Evolutionary conservation across 2,888 invertebrate species (phyloP).

Genomic region (Acheta domesticus): DNA sequence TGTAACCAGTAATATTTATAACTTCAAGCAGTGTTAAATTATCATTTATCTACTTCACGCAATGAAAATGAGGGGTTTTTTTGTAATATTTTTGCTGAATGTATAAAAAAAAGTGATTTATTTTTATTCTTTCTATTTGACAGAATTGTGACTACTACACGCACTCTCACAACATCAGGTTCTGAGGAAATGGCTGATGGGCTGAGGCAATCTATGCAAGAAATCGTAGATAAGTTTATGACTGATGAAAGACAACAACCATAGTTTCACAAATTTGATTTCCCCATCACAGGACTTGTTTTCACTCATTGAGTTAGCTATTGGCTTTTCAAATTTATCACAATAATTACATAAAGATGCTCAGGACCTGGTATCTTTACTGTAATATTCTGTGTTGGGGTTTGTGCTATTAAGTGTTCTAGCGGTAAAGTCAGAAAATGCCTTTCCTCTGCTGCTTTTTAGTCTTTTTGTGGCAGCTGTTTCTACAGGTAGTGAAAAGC

Average conservation of each 20-base stretch:
- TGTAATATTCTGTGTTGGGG: background rate
- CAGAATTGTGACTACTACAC: conserved; percentile 54
- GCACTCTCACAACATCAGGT: conserved; percentile 47
- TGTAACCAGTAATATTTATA: too few relatives aligned
- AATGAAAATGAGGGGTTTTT: too few relatives aligned
- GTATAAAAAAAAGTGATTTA: too few relatives aligned
- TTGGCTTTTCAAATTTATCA: background rate
- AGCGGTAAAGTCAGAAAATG: background rate
- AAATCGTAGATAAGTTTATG: conserved; percentile 55
- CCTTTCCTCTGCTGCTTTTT: background rate
- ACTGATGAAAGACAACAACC: conserved; percentile 48
- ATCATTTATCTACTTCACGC: too few relatives aligned
- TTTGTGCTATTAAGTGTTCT: background rate
- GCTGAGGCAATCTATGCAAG: conserved; percentile 53
- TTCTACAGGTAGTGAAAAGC: background rate
- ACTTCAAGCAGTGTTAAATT: too few relatives aligned
- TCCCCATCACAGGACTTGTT: background rate
- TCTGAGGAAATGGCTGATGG: conserved; percentile 45
- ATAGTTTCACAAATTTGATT: background rate
- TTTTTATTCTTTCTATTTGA: background rate
- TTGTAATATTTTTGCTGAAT: too few relatives aligned
- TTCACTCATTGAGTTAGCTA: background rate
- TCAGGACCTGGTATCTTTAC: background rate
- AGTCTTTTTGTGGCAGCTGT: background rate
- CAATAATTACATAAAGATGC: background rate